Evolutionary conservation across 2,113 vertebrate genomes (phyloP), one percentile per base, ranked within the genome.

Genomic region (Sphyrna mokarran): DNA sequence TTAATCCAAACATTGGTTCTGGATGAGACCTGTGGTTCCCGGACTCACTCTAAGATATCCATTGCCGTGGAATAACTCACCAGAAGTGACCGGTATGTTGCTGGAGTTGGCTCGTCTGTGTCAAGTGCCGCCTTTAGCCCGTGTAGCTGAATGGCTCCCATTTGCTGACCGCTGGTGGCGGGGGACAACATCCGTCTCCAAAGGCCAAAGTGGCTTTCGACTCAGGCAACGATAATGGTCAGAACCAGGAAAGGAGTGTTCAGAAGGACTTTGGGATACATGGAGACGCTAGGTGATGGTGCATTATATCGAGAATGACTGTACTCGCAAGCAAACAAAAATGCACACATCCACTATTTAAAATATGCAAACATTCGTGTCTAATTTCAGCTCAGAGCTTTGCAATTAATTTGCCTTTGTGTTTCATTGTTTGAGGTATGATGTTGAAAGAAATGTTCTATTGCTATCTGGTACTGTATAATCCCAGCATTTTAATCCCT

Each of bases 391-490:
- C 94, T 95, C 69, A 18, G 94, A 72, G 22, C 91, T 69, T 54
- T 94, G 18, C n/a, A 11, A 94, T 26, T 72, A 61, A 90, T 61
- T 54, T 61, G 23, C 29, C 11, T 33, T 90, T 61, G 13, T 90
- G 22, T 10, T 89, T 54, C 54, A 40, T 43, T 68, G 37, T 48
- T 95, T 95, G 68, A 95, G 69, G 20, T 95, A 76, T 95, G 72
- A 76, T 3, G 22, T 76, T 54, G 69, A 95, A 76, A 76, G 93
- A 95, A 72, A 72, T 43, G 37, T 72, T 72, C 94, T 37, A 66
- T 48, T 95, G 69, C 69, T 72, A 95, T 54, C 70, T 95, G 37
- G 68, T 95, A 95, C 23, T 95, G 68, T 95, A 95, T 95, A 95
- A 54, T 54, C 68, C 40, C 94, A 72, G 69, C 66, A 68, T 94